Evolutionary conservation across 1,140 invertebrate genomes (phyloP).

Genomic region (Macrosteles quadrilineatus): DNA sequence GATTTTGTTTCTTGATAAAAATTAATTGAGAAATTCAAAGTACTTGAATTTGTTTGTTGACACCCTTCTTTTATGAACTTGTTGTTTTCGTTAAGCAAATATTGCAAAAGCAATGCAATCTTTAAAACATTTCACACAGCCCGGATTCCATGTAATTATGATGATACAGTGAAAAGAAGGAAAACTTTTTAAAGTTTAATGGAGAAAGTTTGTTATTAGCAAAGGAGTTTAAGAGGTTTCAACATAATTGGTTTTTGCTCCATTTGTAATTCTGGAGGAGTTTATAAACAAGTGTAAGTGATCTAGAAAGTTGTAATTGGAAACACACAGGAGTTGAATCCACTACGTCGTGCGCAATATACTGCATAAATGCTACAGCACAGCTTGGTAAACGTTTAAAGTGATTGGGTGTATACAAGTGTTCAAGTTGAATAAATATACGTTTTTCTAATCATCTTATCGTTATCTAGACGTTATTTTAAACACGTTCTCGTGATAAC

Average conservation of each 20-base stretch:
- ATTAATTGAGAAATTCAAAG: too few relatives aligned
- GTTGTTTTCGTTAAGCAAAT: too few relatives aligned
- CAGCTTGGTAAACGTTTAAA: background rate
- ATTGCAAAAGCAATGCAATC: background rate
- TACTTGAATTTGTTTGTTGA: too few relatives aligned
- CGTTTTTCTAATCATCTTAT: background rate
- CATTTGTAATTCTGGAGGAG: slow-evolving; percentile 8
- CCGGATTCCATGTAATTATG: background rate
- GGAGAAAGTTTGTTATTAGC: slow-evolving; percentile 11
- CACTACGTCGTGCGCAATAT: background rate
- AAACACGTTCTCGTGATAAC: too few relatives aligned
- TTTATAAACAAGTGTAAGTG: slow-evolving; percentile 17
- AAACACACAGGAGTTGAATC: background rate
- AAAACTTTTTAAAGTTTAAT: slow-evolving; percentile 1
- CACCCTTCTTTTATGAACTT: too few relatives aligned
- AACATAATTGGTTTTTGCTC: slow-evolving; percentile 8
- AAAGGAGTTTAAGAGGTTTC: slow-evolving; percentile 4
- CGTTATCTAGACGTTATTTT: too few relatives aligned
- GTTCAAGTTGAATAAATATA: background rate
- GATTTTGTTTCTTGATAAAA: too few relatives aligned
- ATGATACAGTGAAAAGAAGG: background rate
- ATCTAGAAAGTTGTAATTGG: slow-evolving; percentile 6
- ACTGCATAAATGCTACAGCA: background rate
- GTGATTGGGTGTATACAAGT: background rate
- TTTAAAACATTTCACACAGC: background rate